Conservation (phyloP, 2,113 vertebrate species). For the Alectura lathami region DNA sequence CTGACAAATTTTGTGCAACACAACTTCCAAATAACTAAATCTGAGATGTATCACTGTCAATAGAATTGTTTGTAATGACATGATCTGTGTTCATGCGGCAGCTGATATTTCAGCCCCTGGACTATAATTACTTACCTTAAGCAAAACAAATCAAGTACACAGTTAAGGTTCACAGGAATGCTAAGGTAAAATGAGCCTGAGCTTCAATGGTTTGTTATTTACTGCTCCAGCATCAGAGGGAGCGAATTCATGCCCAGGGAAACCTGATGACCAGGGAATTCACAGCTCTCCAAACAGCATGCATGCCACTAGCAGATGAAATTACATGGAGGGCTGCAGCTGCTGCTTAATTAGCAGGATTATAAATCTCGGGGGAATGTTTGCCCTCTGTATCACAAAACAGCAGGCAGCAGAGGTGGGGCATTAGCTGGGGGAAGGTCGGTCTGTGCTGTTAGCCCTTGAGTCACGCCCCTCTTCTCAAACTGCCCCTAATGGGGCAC, state of each 20-base stretch:
- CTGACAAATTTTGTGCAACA: neutral
- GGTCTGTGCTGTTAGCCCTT: neutral
- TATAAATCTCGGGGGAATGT: neutral
- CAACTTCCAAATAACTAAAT: neutral
- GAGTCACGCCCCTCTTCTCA: neutral
- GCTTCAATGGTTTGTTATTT: neutral
- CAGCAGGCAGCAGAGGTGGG: neutral
- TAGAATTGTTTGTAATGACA: neutral
- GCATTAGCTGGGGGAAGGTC: rapidly evolving
- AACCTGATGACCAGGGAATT: neutral
- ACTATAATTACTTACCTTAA: neutral
- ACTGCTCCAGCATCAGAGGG: neutral
- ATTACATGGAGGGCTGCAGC: neutral
- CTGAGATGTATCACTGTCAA: neutral
- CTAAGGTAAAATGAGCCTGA: neutral
- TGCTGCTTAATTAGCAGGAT: constrained; percentile 1
- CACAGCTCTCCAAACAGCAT: neutral
- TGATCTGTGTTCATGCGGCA: neutral
- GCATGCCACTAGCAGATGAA: neutral
- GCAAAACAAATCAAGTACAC: neutral
- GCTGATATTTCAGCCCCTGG: neutral
- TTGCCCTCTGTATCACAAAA: neutral
- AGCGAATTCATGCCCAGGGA: neutral
- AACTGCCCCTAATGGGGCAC: neutral
- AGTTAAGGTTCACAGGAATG: neutral